Conservation (phyloP, 35 echinoderm and acorn worm genomes). For the Ptychodera flava region DNA sequence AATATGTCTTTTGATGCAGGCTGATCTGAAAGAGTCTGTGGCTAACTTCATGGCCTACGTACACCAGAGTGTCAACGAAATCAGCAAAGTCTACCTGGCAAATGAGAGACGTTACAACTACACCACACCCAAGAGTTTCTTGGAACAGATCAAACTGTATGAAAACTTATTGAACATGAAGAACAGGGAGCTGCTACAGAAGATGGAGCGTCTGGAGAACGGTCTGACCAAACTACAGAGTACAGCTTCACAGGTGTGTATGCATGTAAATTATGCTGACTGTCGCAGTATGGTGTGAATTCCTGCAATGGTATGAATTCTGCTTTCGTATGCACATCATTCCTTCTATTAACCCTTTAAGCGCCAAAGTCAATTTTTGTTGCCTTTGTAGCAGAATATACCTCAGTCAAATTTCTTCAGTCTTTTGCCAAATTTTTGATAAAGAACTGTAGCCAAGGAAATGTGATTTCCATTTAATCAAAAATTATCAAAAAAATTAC, state of each 20-base stretch:
- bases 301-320: too few relatives aligned
- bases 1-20: too few relatives aligned
- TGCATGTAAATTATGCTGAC: not conserved
- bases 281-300: not conserved
- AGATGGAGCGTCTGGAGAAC: conserved; percentile 99
- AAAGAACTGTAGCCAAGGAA: too few relatives aligned
- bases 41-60: conserved; percentile 98
- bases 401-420: too few relatives aligned
- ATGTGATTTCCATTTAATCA: too few relatives aligned
- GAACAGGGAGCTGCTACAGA: conserved; percentile 71
- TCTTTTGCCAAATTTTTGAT: too few relatives aligned
- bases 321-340: too few relatives aligned
- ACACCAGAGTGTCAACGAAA: conserved; percentile 93
- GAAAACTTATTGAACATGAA: conserved; percentile 76
- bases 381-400: too few relatives aligned
- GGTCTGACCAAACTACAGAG: conserved; percentile 98
- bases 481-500: too few relatives aligned
- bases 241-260: conserved; percentile 88
- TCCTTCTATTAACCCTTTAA: too few relatives aligned
- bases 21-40: conserved; percentile 66
- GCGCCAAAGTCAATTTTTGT: too few relatives aligned
- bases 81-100: conserved; percentile 74
- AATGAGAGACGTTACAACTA: conserved; percentile 98
- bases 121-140: conserved; percentile 97
- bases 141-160: conserved; percentile 95